These are phyloP conservation scores for Pheosia tremula DNA, from an alignment of 2,888 invertebrate species.

Conservation along the genomic window DNA sequence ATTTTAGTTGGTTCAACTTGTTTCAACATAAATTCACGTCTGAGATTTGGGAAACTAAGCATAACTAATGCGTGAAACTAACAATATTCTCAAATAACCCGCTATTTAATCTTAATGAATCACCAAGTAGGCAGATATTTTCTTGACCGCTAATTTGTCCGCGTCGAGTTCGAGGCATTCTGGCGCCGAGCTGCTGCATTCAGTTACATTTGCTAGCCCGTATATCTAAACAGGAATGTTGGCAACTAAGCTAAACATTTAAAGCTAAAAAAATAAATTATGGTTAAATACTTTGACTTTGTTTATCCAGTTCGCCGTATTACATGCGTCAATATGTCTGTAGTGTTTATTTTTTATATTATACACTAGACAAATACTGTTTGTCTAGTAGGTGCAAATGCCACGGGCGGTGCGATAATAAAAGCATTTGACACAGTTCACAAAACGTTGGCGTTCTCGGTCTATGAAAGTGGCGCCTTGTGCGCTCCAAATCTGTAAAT, in stretches of 20 bases:
- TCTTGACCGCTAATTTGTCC: slow-evolving; percentile 12
- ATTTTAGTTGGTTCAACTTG: not conserved
- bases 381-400: slow-evolving; percentile 26
- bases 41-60: not conserved
- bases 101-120: slow-evolving; percentile 1
- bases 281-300: slow-evolving; percentile 6
- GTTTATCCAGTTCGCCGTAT: slow-evolving; percentile 4
- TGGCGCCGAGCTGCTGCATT: slow-evolving; percentile 29
- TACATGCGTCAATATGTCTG: slow-evolving; percentile 11
- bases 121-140: not conserved
- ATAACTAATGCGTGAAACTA: not conserved
- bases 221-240: slow-evolving; percentile 21
- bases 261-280: slow-evolving; percentile 21
- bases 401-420: slow-evolving; percentile 40
- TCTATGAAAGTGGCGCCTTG: slow-evolving; percentile 70
- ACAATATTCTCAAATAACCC: not conserved
- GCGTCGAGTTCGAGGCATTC: slow-evolving; percentile 19
- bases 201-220: slow-evolving; percentile 25
- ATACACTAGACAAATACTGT: slow-evolving; percentile 31
- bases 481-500: slow-evolving; percentile 62
- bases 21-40: not conserved
- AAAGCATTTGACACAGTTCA: slow-evolving; percentile 61
- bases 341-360: slow-evolving; percentile 17
- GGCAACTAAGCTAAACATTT: slow-evolving; percentile 30
- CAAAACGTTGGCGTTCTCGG: slow-evolving; percentile 52